These are phyloP conservation scores for Saxicola maurus DNA, from an alignment of 2,797 vertebrate species.

Conservation along the genomic window DNA sequence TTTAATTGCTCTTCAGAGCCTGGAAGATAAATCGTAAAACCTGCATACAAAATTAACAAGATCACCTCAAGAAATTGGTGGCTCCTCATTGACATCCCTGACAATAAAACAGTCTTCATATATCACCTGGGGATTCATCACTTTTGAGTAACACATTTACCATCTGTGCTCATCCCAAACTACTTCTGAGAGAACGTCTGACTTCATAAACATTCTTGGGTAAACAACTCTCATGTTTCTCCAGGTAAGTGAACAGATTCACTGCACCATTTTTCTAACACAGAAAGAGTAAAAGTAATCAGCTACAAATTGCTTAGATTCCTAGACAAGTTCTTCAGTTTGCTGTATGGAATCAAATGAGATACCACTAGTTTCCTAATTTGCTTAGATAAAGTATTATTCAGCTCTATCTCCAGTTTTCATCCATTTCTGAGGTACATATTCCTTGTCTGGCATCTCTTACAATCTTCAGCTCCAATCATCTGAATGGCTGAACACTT, in stretches of 20 bases:
- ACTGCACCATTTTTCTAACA: background rate
- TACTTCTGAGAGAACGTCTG: background rate
- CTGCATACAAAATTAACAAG: conserved; percentile 25
- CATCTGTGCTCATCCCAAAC: conserved; percentile 13
- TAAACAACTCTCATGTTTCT: background rate
- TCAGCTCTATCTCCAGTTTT: background rate
- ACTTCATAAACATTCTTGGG: conserved; percentile 11
- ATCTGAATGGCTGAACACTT: background rate
- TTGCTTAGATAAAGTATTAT: background rate
- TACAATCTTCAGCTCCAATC: background rate
- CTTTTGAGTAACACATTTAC: background rate
- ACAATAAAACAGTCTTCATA: background rate
- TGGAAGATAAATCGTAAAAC: conserved; percentile 38
- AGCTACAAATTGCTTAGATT: background rate
- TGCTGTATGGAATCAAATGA: background rate
- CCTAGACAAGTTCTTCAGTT: background rate
- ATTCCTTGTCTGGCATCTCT: background rate
- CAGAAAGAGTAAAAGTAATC: background rate
- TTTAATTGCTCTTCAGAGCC: conserved; percentile 38
- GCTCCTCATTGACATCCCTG: background rate
- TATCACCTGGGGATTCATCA: conserved; percentile 3
- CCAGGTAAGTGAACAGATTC: background rate
- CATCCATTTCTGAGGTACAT: background rate
- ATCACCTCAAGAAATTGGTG: conserved; percentile 5
- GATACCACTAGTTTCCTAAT: background rate